Base-by-base conservation (phyloP, 2,888 invertebrate species). In the Cephus nigrinus region DNA sequence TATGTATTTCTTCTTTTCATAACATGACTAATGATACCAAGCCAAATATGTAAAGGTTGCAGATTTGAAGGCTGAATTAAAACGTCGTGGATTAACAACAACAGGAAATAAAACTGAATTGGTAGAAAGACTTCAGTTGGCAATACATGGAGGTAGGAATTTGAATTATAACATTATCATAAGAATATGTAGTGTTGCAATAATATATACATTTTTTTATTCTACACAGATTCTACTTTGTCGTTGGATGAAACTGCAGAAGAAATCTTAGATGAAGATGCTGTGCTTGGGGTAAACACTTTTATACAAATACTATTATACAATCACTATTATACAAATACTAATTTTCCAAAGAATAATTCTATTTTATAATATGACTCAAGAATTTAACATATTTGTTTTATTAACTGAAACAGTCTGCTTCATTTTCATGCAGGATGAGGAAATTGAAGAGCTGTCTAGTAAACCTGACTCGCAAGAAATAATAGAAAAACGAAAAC, bases 91-190 rank as follows among this genome's bases (percentile, higher is more conserved):
- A 33, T 92, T 97, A 34, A 92, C 95, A 23, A 93, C 94, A 12
- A 92, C 94, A 75, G 98, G 98, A 9, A 97, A 97, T 90, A 98
- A 97, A 93, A 95, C 93, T 72, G 97, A 97, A 87, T 92, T 98
- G 76, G 93, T 96, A 71, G 95, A 96, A 83, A 93, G 97, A 84
- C 93, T 98, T 74, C 95, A 96, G 88, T 93, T 94, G 12, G 93
- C 93, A 1, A 89, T 94, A 84, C 94, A 93, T 79, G 91, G 89
- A 78, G 88, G 91, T 90, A 84, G 68, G 82, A 69, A 77, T 76
- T 81, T 55, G 9, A 23, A 55, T 15, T 5, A 40, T 55, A 55
- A 55, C 9, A 55, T 55, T 55, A 55, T 55, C 9, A 0, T 55
- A 55, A 55, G 23, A 55, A 55, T 55, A 23, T 23, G 23, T 55